Percentiles rank a stretch among this genome's conserved stretches.
Conservation (phyloP, 2,113 vertebrate species). For the Pleuronectes platessa region DNA sequence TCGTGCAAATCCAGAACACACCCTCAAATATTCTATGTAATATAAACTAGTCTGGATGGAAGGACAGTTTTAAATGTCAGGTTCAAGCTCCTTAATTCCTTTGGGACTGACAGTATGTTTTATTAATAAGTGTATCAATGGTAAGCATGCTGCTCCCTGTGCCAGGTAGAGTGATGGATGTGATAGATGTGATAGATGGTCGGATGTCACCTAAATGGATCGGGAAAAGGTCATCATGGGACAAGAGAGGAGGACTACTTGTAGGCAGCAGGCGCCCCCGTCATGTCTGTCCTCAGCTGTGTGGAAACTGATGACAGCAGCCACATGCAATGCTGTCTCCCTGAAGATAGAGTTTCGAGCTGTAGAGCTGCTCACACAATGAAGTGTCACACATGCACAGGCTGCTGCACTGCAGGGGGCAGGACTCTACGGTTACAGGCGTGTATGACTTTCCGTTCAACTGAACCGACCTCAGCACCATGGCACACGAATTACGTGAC, state of each 20-base stretch:
- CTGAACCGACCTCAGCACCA: constrained; percentile 5
- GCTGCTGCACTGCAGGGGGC: too few species aligned
- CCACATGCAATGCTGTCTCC: constrained; percentile 47
- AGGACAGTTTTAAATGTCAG: background rate
- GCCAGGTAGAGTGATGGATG: background rate
- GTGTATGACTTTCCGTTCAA: constrained; percentile 60
- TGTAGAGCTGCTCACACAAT: constrained; percentile 33
- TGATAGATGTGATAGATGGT: constrained; percentile 43
- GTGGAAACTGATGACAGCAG: constrained; percentile 69
- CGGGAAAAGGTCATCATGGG: constrained; percentile 65
- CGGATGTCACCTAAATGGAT: constrained; percentile 51
- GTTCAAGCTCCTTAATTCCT: background rate
- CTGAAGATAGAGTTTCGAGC: constrained; percentile 72
- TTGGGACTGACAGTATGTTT: background rate
- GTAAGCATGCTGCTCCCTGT: background rate
- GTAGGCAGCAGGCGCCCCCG: constrained; percentile 36
- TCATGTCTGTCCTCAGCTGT: constrained; percentile 62
- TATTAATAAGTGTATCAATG: constrained; percentile 24
- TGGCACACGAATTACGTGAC: constrained; percentile 3
- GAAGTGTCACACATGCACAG: background rate
- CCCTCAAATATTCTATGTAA: background rate
- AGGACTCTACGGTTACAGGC: constrained; percentile 64
- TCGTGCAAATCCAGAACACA: background rate
- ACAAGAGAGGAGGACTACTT: constrained; percentile 59
- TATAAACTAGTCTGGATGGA: background rate